Evolutionary conservation across 2,888 invertebrate species (phyloP).

Genomic region (Vanessa cardui): DNA sequence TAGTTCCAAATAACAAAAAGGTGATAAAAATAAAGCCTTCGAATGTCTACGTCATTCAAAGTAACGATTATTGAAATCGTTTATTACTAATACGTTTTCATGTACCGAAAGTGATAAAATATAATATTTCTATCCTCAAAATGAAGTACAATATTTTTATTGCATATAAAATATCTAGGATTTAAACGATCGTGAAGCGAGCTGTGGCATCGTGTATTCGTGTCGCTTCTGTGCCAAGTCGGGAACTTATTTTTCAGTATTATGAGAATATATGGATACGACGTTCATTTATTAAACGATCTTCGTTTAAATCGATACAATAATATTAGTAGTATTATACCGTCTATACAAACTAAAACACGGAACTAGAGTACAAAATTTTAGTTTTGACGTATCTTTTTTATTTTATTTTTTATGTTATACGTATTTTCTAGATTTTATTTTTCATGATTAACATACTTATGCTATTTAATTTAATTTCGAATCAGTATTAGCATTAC

Average conservation of each 20-base stretch:
- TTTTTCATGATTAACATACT: too few species aligned
- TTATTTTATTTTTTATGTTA: too few species aligned
- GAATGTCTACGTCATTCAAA: neutral
- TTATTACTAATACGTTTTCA: constrained; percentile 13
- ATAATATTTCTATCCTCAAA: neutral
- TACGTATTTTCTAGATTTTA: too few species aligned
- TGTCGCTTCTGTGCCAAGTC: constrained; percentile 29
- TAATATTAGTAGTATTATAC: neutral
- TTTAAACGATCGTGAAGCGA: constrained; percentile 25
- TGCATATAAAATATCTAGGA: neutral
- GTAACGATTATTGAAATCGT: constrained; percentile 19
- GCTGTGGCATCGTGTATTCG: constrained; percentile 25
- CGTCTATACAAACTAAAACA: too few species aligned
- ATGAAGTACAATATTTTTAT: neutral
- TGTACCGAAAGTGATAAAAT: constrained; percentile 4
- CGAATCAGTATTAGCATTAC: too few species aligned
- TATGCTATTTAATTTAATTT: too few species aligned
- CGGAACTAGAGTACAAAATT: too few species aligned
- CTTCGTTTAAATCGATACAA: neutral
- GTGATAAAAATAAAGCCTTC: constrained; percentile 7
- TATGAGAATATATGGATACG: constrained; percentile 19
- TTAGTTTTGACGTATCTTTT: too few species aligned
- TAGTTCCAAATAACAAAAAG: neutral
- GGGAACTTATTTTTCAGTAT: constrained; percentile 23
- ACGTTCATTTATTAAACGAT: neutral